phyloP scores from a whole-genome alignment of 2,888 invertebrate genomes.

The Margaritifera margaritifera region DNA sequence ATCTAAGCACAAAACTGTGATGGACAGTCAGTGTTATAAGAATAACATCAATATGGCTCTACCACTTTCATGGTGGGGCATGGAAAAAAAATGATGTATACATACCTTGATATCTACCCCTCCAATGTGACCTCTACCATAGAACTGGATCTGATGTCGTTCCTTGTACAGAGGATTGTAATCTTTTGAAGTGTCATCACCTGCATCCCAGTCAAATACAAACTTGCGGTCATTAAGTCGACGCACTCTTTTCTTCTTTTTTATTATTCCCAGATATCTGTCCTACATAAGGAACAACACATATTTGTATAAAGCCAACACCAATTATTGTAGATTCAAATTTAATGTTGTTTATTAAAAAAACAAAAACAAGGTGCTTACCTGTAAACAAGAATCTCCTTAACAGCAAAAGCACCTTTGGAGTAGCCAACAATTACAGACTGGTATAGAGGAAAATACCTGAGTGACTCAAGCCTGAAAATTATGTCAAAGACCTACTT shows the following conservation, averaged over 20 bases:
- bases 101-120: conserved; percentile 93
- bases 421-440: no score
- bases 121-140: conserved; percentile 96
- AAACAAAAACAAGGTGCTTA: no score
- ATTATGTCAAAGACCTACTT: no score
- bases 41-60: not conserved
- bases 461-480: no score
- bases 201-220: conserved; percentile 99
- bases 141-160: conserved; percentile 90
- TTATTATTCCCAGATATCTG: conserved; percentile 92
- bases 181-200: conserved; percentile 98
- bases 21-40: not conserved
- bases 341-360: not conserved
- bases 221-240: conserved; percentile 98
- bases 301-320: not conserved
- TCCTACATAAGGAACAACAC: conserved; percentile 75
- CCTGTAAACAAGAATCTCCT: no score
- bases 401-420: no score
- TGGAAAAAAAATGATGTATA: not conserved
- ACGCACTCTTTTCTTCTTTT: conserved; percentile 89
- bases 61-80: not conserved
- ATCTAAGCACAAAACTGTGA: not conserved
- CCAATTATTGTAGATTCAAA: not conserved
- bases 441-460: no score
- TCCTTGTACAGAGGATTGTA: conserved; percentile 98